These are phyloP conservation scores for Pelodytes ibericus DNA, from an alignment of 2,797 vertebrate genomes.

Conservation along the genomic window DNA sequence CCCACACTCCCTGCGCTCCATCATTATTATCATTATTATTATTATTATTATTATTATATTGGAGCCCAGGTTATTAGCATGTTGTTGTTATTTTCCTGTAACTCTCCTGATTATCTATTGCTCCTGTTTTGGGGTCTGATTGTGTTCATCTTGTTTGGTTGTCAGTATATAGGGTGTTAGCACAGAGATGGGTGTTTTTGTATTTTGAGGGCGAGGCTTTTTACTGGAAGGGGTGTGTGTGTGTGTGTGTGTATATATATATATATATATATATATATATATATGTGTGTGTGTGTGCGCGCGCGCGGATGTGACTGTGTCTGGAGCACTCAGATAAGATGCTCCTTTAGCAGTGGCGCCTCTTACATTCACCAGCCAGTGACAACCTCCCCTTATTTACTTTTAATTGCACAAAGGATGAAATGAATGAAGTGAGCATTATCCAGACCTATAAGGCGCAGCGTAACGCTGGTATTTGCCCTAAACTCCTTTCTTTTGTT, in stretches of 20 bases:
- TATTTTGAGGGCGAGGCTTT: conserved; percentile 79
- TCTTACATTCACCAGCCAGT: conserved; percentile 74
- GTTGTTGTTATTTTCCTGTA: conserved; percentile 52
- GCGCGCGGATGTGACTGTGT: conserved; percentile 82
- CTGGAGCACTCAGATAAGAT: conserved; percentile 93
- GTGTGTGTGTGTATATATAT: too few species aligned
- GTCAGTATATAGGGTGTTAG: conserved; percentile 64
- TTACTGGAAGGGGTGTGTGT: conserved; percentile 81
- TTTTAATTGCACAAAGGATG: conserved; percentile 71
- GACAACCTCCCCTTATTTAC: too few species aligned
- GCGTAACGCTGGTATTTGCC: conserved; percentile 68
- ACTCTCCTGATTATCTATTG: conserved; percentile 64
- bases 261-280: too few species aligned
- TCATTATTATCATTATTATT: too few species aligned
- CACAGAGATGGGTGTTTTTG: not conserved
- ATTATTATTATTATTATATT: too few species aligned
- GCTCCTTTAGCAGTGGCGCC: conserved; percentile 76
- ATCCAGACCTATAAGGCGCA: conserved; percentile 74
- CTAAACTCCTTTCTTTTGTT: conserved; percentile 78
- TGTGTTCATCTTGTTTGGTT: conserved; percentile 66
- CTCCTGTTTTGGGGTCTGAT: conserved; percentile 61
- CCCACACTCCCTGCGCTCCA: too few species aligned
- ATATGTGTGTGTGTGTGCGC: too few species aligned
- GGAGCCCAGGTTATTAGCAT: too few species aligned
- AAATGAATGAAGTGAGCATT: conserved; percentile 75